Conservation (phyloP, 2,797 vertebrate genomes). For the Micromesistius poutassou region DNA sequence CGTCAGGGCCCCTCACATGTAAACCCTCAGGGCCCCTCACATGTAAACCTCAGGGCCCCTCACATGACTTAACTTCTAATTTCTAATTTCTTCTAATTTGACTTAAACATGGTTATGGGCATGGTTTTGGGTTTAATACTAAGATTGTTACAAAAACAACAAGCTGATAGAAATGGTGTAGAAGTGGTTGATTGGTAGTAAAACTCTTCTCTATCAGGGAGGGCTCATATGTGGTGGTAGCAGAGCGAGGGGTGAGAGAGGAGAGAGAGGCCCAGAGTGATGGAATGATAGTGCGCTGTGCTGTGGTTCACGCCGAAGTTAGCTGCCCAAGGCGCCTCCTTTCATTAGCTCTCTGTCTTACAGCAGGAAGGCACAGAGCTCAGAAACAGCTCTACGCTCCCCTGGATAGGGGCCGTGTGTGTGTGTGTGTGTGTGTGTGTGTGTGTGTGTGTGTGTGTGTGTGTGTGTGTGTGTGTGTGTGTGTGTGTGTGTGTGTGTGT, state of each 20-base stretch:
- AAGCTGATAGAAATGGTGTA: slow-evolving; percentile 39
- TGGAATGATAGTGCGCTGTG: slow-evolving; percentile 81
- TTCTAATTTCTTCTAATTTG: no score
- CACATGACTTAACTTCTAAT: no score
- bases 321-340: slow-evolving; percentile 76
- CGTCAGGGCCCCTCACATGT: no score
- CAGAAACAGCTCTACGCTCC: slow-evolving; percentile 67
- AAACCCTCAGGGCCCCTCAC: no score
- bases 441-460: not conserved
- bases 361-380: slow-evolving; percentile 68
- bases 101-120: not conserved
- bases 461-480: not conserved
- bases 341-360: slow-evolving; percentile 84
- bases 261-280: slow-evolving; percentile 67
- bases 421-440: not conserved
- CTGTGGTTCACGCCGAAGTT: slow-evolving; percentile 82
- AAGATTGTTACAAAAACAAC: not conserved
- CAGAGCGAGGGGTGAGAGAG: slow-evolving; percentile 36
- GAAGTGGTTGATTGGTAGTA: slow-evolving; percentile 67
- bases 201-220: slow-evolving; percentile 60
- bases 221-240: slow-evolving; percentile 70
- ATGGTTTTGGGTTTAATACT: not conserved
- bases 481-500: not conserved
- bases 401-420: not conserved
- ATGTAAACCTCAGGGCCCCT: no score